phyloP scores from a whole-genome alignment of 2,888 invertebrate genomes.

The Caenorhabditis japonica region DNA sequence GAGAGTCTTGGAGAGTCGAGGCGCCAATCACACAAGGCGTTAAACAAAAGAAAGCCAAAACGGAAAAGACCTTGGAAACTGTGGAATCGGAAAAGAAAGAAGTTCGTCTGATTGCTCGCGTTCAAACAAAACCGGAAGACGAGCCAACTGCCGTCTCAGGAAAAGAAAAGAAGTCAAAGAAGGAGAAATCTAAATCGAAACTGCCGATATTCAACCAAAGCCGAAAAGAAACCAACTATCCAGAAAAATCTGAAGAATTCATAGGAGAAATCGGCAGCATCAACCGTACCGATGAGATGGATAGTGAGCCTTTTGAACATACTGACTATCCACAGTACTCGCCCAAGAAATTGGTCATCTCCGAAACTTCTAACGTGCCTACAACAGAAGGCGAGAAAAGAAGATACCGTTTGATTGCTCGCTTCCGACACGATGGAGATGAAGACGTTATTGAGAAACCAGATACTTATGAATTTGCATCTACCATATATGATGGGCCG shows the following conservation, averaged over 20 bases:
- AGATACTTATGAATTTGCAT: conserved; percentile 27
- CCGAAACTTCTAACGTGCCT: not conserved
- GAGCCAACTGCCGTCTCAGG: not conserved
- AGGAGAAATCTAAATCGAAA: conserved; percentile 10
- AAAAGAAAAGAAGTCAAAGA: conserved; percentile 14
- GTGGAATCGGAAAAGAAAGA: conserved; percentile 29
- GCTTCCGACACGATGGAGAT: conserved; percentile 50
- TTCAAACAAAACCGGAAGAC: conserved; percentile 29
- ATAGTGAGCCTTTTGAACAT: conserved; percentile 30
- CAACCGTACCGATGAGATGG: conserved; percentile 25
- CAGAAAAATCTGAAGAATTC: conserved; percentile 11
- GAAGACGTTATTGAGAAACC: conserved; percentile 55
- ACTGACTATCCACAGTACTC: conserved; percentile 21
- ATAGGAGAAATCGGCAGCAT: conserved; percentile 24
- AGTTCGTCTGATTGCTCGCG: conserved; percentile 52
- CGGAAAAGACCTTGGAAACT: conserved; percentile 25
- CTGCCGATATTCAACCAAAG: conserved; percentile 16
- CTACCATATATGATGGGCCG: conserved; percentile 37
- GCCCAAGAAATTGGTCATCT: conserved; percentile 2
- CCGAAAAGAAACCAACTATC: conserved; percentile 7
- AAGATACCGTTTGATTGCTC: conserved; percentile 24
- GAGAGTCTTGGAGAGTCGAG: conserved; percentile 26
- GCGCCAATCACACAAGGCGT: conserved; percentile 9
- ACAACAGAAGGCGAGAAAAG: conserved; percentile 12
- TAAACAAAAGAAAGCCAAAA: conserved; percentile 25